Conservation (phyloP, 2,113 vertebrate genomes). For the Carassius carassius region DNA sequence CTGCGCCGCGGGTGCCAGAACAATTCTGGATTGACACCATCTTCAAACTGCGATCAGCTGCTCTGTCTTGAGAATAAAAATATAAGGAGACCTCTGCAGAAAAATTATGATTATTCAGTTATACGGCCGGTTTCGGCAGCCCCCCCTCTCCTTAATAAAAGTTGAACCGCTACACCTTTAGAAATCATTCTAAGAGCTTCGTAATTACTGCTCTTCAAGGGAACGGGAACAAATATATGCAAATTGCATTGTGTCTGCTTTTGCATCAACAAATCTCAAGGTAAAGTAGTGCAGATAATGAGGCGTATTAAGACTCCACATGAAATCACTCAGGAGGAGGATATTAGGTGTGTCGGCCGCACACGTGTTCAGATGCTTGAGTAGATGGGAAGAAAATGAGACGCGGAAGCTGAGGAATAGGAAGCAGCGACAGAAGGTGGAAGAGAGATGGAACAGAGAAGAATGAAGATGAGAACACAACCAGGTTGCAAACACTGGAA, state of each 20-base stretch:
- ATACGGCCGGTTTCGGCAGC: slow-evolving; percentile 2
- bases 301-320: slow-evolving; percentile 54
- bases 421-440: not conserved
- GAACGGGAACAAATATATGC: slow-evolving; percentile 62
- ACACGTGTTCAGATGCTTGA: slow-evolving; percentile 21
- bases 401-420: not conserved
- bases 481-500: not conserved
- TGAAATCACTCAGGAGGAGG: slow-evolving; percentile 44
- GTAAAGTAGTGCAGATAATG: slow-evolving; percentile 62
- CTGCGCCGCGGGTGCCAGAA: slow-evolving; percentile 36
- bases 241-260: slow-evolving; percentile 62
- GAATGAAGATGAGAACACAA: not conserved
- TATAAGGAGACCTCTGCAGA: not conserved
- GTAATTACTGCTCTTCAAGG: slow-evolving; percentile 59
- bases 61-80: slow-evolving; percentile 15
- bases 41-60: slow-evolving; percentile 44
- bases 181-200: slow-evolving; percentile 59
- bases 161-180: slow-evolving; percentile 42
- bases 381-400: slow-evolving; percentile 26
- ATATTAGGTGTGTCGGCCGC: not conserved
- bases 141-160: slow-evolving; percentile 6
- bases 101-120: slow-evolving; percentile 49
- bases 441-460: not conserved
- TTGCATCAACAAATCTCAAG: slow-evolving; percentile 63
- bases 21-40: slow-evolving; percentile 45